These are phyloP conservation scores for Verasper variegatus DNA, from an alignment of 2,113 vertebrate genomes.

Conservation along the genomic window DNA sequence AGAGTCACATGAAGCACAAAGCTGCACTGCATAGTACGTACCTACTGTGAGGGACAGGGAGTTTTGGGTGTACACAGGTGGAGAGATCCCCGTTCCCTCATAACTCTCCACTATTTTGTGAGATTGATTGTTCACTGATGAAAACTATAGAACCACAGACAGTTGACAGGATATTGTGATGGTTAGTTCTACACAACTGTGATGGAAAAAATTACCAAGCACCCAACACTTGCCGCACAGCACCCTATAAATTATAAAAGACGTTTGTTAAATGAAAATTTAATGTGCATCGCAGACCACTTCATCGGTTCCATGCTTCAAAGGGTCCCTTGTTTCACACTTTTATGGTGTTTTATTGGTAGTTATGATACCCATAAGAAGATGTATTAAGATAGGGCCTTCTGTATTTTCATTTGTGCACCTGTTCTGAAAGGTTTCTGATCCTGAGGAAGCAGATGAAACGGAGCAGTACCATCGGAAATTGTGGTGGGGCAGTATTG, in stretches of 20 bases:
- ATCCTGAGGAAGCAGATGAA: too few relatives aligned
- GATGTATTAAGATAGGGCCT: too few relatives aligned
- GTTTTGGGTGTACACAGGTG: slow-evolving; percentile 72
- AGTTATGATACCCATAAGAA: too few relatives aligned
- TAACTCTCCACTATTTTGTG: slow-evolving; percentile 28
- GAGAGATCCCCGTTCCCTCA: slow-evolving; percentile 76
- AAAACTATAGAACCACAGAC: slow-evolving; percentile 43
- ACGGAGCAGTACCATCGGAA: too few relatives aligned
- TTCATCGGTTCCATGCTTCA: not conserved
- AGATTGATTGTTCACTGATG: slow-evolving; percentile 52
- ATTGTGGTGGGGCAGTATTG: too few relatives aligned
- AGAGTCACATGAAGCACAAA: not conserved
- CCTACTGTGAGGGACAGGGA: slow-evolving; percentile 76
- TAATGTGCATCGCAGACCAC: slow-evolving; percentile 1
- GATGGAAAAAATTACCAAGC: not conserved
- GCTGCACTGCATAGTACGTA: slow-evolving; percentile 46
- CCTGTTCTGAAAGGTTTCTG: too few relatives aligned
- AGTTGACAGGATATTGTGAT: not conserved
- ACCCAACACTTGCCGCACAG: not conserved
- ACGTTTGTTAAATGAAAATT: slow-evolving; percentile 8
- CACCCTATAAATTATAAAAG: slow-evolving; percentile 26
- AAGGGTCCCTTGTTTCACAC: not conserved
- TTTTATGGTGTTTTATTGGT: not conserved
- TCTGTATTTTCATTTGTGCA: too few relatives aligned
- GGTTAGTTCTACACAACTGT: not conserved